Percentiles rank a stretch among this genome's conserved stretches.
These are phyloP conservation scores for Idaea straminata DNA, from an alignment of 2,888 invertebrate genomes.

Conservation along the genomic window DNA sequence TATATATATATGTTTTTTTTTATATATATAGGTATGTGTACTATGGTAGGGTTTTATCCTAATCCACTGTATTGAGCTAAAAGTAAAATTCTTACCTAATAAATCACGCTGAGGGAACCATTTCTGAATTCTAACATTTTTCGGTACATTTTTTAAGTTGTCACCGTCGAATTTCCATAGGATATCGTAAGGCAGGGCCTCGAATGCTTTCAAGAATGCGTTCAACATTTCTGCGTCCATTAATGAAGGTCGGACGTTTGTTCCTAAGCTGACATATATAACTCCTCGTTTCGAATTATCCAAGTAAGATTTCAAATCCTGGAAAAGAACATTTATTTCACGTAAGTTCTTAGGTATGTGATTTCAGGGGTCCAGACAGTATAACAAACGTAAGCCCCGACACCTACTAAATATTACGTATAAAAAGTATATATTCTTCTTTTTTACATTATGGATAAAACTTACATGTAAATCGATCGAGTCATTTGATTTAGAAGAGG, in stretches of 20 bases:
- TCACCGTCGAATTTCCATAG: conserved; percentile 60
- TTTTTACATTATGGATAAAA: too few species aligned
- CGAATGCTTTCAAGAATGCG: conserved; percentile 46
- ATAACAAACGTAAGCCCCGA: too few species aligned
- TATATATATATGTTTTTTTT: too few species aligned
- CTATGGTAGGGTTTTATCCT: too few species aligned
- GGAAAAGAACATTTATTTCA: conserved; percentile 13
- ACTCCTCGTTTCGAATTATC: conserved; percentile 37
- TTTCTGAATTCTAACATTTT: conserved; percentile 45
- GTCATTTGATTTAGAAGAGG: too few species aligned
- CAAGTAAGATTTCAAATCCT: conserved; percentile 46
- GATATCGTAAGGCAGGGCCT: conserved; percentile 53
- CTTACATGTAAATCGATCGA: too few species aligned
- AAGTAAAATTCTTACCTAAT: conserved; percentile 40
- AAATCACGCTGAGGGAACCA: conserved; percentile 66
- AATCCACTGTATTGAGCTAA: too few species aligned
- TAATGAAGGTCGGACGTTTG: conserved; percentile 36
- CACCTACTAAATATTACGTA: too few species aligned
- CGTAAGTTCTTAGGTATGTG: too few species aligned
- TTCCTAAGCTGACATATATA: conserved; percentile 42
- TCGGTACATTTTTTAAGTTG: conserved; percentile 32
- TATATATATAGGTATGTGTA: too few species aligned
- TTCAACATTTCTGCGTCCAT: conserved; percentile 43
- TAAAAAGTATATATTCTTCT: too few species aligned
- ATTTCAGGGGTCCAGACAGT: too few species aligned